phyloP scores from a whole-genome alignment of 1,140 invertebrate species.

The Tetragonula clypearis region DNA sequence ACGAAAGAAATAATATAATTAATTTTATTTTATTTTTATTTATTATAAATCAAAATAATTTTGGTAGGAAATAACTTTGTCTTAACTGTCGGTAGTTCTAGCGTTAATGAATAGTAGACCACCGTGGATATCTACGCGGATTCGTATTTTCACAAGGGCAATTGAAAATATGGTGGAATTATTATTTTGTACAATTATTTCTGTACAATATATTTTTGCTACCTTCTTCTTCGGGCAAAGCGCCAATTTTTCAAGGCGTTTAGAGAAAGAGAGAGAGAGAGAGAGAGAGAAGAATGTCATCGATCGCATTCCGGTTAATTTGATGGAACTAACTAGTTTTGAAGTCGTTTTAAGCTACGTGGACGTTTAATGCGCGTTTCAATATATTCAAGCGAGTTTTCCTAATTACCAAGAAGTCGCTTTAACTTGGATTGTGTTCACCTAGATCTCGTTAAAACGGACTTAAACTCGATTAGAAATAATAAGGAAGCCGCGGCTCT shows the following conservation, averaged over 20 bases:
- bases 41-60: no score
- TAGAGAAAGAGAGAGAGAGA: not conserved
- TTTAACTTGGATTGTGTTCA: conserved; percentile 1
- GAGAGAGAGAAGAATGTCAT: no score
- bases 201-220: no score
- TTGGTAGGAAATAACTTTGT: no score
- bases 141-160: no score
- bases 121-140: no score
- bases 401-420: not conserved
- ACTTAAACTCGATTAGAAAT: not conserved
- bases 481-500: not conserved
- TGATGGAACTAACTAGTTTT: conserved; percentile 16
- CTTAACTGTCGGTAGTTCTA: no score
- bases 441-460: not conserved
- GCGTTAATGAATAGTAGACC: no score
- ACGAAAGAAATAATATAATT: no score
- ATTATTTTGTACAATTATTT: no score
- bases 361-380: not conserved
- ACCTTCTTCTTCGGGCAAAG: not conserved
- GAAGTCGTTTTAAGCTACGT: not conserved
- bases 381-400: conserved; percentile 13
- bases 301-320: not conserved
- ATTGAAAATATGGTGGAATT: no score
- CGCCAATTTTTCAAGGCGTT: not conserved
- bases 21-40: no score